Evolutionary conservation across 1,140 invertebrate genomes (phyloP), one percentile per base, ranked within the genome.

Genomic region (Papilio dardanus): DNA sequence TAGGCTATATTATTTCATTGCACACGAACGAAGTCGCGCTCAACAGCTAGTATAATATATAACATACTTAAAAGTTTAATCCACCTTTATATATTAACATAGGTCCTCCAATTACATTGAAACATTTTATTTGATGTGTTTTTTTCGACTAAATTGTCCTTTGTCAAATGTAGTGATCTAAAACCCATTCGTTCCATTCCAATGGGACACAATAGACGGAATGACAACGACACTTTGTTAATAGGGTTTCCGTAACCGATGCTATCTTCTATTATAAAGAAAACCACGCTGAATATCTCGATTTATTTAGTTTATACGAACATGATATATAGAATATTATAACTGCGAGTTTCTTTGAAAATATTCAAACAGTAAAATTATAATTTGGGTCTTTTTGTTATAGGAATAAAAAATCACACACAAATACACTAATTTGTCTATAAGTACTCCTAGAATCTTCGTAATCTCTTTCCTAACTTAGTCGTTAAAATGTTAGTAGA

Each of bases 141-240:
- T 68, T 67, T 67, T 12, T 37, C 33, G 35, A 31, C 68, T 40
- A 28, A 71, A 42, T 71, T 71, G 68, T 30, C 68, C 37, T 46
- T 31, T 71, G 21, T 46, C 35, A 24, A 14, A 46, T 46, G 35
- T n/a, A 46, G 24, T 40, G 35, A 71, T 46, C 28, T 37, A 71
- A 71, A 46, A 71, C 24, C 37, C 68, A 28, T 46, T 71, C 14
- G 7, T 71, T 42, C 68, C 35, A 71, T n/a, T 71, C 40, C 37
- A 46, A 28, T 46, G 37, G 24, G 40, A 46, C 40, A 30, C 68
- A 40, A 46, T 46, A 42, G 37, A 46, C 24, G 28, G 68, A 46
- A 71, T 69, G 67, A 69, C 67, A 69, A 35, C n/a, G 67, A 71
- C 68, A 71, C 68, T 71, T 71, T 46, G 68, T 71, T 71, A 71